phyloP scores from a whole-genome alignment of 2,797 vertebrate species.

The Oreochromis mossambicus region DNA sequence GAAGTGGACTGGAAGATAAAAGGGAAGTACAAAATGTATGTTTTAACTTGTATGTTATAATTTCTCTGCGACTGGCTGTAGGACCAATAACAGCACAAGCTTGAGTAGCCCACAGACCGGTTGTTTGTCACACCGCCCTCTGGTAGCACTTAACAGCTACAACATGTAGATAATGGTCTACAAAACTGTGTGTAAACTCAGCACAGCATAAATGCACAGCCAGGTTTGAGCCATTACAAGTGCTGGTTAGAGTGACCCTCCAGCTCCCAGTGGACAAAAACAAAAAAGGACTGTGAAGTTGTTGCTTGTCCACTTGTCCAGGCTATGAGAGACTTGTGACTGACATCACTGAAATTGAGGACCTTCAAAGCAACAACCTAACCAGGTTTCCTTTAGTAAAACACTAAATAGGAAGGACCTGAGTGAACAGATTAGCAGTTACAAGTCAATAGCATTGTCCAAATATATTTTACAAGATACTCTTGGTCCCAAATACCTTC shows the following conservation, averaged over 20 bases:
- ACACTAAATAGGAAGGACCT: not conserved
- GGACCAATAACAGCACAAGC: not conserved
- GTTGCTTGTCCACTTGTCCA: not conserved
- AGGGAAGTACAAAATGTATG: not conserved
- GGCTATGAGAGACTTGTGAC: not conserved
- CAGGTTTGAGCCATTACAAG: not conserved
- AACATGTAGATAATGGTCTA: not conserved
- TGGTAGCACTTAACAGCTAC: not conserved
- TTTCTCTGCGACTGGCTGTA: not conserved
- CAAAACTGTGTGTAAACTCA: not conserved
- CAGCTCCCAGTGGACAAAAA: not conserved
- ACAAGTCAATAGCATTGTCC: not conserved
- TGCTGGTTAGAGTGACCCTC: not conserved
- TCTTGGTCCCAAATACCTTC: not conserved
- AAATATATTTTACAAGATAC: not conserved
- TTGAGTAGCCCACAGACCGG: not conserved
- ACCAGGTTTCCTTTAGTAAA: not conserved
- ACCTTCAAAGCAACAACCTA: not conserved
- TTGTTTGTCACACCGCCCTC: not conserved
- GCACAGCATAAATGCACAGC: not conserved
- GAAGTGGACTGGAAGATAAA: not conserved
- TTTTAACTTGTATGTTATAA: not conserved
- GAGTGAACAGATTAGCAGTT: not conserved
- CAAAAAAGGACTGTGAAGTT: not conserved
- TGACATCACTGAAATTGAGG: not conserved